A percentile compares a stretch with the other conserved stretches of the same genome.
These are phyloP conservation scores for Tiliacea citrago DNA, from an alignment of 2,888 invertebrate species.

Conservation along the genomic window DNA sequence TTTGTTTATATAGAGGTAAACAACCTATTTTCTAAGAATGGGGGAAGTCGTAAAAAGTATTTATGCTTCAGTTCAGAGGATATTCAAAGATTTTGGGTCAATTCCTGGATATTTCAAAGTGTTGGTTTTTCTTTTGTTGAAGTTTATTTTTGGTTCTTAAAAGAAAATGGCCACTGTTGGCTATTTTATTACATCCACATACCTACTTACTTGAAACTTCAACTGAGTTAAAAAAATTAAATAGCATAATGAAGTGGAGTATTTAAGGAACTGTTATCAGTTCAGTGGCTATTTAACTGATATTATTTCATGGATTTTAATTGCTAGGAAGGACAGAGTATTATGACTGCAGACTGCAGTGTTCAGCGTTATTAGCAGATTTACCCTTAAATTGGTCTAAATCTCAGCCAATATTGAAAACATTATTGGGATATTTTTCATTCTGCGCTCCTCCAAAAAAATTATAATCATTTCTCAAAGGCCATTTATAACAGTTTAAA, in stretches of 20 bases:
- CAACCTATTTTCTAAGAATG: conserved; percentile 16
- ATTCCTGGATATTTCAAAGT: not conserved
- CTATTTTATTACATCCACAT: not conserved
- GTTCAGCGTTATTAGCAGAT: not conserved
- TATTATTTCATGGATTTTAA: conserved; percentile 3
- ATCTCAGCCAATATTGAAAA: not conserved
- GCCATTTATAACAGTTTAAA: not conserved
- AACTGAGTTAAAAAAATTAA: conserved; percentile 3
- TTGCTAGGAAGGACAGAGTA: conserved; percentile 9
- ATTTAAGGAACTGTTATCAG: conserved; percentile 36
- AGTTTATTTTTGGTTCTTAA: not conserved
- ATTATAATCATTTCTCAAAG: too few species aligned
- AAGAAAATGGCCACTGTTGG: not conserved
- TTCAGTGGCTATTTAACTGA: conserved; percentile 19
- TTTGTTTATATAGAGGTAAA: conserved; percentile 24
- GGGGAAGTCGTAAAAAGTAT: conserved; percentile 29
- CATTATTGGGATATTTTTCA: not conserved
- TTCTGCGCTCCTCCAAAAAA: not conserved
- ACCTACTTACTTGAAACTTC: not conserved
- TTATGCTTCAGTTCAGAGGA: not conserved
- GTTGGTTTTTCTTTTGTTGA: not conserved
- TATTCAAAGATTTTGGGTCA: conserved; percentile 6
- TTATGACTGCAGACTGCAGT: too few species aligned
- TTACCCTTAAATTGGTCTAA: not conserved
- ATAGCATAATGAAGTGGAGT: not conserved